A percentile compares a stretch with the other conserved stretches of the same genome.
Conservation (phyloP, 2,888 invertebrate genomes). For the Stenodera caucasica region DNA sequence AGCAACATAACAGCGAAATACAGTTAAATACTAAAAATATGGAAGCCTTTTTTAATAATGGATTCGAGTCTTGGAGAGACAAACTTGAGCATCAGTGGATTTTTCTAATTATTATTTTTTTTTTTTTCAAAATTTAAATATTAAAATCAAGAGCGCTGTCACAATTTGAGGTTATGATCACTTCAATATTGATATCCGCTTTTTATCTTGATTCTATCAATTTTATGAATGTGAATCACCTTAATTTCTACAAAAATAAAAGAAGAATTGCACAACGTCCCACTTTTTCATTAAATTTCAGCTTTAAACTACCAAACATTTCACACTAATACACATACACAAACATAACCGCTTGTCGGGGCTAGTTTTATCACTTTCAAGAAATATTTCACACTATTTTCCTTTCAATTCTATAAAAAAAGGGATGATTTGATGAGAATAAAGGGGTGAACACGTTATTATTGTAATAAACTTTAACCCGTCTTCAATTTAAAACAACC, state of each 20-base stretch:
- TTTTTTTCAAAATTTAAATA: background rate
- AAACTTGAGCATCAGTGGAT: background rate
- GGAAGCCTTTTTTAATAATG: too few relatives aligned
- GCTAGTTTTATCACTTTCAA: background rate
- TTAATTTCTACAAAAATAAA: background rate
- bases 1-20: too few relatives aligned
- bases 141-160: background rate
- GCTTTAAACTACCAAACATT: background rate
- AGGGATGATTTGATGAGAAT: background rate
- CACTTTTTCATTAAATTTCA: background rate
- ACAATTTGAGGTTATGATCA: background rate
- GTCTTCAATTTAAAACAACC: slow-evolving; percentile 32
- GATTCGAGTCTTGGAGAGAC: too few relatives aligned
- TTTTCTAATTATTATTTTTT: too few relatives aligned
- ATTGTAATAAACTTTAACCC: background rate
- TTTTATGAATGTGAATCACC: background rate
- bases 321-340: background rate
- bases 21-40: too few relatives aligned
- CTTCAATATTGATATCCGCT: too few relatives aligned
- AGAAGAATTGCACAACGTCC: background rate
- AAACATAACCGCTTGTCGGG: too few relatives aligned
- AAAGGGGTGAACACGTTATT: background rate
- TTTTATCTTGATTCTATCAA: too few relatives aligned
- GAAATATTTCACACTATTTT: background rate
- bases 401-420: background rate